Base-by-base conservation (phyloP, 2,888 invertebrate species). In the Archips xylosteana region DNA sequence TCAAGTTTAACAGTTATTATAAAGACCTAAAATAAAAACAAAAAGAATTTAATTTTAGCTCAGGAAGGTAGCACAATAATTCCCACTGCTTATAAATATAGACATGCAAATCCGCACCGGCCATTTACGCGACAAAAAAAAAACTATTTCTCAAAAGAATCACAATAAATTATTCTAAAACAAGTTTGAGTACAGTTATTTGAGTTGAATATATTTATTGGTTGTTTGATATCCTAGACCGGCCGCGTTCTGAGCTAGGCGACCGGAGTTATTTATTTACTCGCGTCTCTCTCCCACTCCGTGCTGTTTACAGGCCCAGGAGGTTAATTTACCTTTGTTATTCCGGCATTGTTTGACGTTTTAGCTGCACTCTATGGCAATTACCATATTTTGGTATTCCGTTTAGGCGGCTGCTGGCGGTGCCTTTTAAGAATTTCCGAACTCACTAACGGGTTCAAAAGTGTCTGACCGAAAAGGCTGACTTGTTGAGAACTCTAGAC, bases 361-460 rank as follows among this genome's bases (percentile, higher is more conserved):
- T 68, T 65, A 65, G 59, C 68, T 45, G 39, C 63, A 49, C 64
- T 62, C 73, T 39, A 12, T n/a, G 57, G 67, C 64, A 60, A 73
- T 73, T 73, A 73, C 68, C 73, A 73, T 69, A 73, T 73, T 69
- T 69, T 73, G 59, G 72, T 39, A 72, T 71, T 54, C 72, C 61
- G 71, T 71, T 32, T 60, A 61, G 47, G 54, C 15, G 39, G n/a
- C 34, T 45, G 51, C 51, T n/a, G 51, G 73, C 73, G 73, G 73
- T 59, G 42, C 32, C 39, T 69, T 69, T 32, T 63, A 69, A 69
- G 68, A 57, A 49, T 12, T 12, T 62, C 39, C 36, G 6, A 45
- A 39, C 54, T 45, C 34, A 70, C 54, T 57, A 12, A 13, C 36
- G 63, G 57, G 70, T 62, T 70, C 59, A 64, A 60, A 68, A 59